A percentile compares a stretch with the other conserved stretches of the same genome.
Evolutionary conservation across 2,888 invertebrate genomes (phyloP).

Genomic region (Caprella mutica): DNA sequence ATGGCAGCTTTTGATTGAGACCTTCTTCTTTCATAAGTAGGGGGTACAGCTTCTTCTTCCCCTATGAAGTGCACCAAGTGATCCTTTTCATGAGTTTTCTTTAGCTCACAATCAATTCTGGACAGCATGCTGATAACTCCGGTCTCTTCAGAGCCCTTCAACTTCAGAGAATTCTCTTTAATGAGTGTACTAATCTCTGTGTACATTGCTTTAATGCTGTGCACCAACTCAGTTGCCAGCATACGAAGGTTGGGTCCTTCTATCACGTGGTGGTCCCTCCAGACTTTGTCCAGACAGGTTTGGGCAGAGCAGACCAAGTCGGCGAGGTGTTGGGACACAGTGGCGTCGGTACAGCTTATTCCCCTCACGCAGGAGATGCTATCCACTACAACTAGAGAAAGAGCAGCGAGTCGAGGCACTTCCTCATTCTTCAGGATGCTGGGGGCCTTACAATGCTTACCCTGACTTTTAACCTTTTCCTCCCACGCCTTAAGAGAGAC

Average conservation of each 20-base stretch:
- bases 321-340: constrained; percentile 47
- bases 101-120: constrained; percentile 59
- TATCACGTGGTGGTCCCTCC: constrained; percentile 67
- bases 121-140: constrained; percentile 56
- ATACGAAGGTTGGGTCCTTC: constrained; percentile 62
- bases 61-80: constrained; percentile 49
- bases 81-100: constrained; percentile 55
- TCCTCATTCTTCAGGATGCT: constrained; percentile 53
- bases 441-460: constrained; percentile 37
- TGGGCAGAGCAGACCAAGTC: constrained; percentile 60
- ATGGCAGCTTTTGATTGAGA: constrained; percentile 29
- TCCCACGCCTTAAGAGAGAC: constrained; percentile 79
- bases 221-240: constrained; percentile 63
- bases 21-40: constrained; percentile 20
- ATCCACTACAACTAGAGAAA: constrained; percentile 15
- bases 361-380: constrained; percentile 9
- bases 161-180: constrained; percentile 50
- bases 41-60: constrained; percentile 36
- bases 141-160: constrained; percentile 54
- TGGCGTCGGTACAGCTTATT: neutral
- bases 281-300: constrained; percentile 58
- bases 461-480: constrained; percentile 57
- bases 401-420: constrained; percentile 36
- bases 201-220: constrained; percentile 53
- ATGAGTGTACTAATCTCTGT: constrained; percentile 60